Evolutionary conservation across 2,888 invertebrate species (phyloP).

Genomic region (Drosophila engyochracea): DNA sequence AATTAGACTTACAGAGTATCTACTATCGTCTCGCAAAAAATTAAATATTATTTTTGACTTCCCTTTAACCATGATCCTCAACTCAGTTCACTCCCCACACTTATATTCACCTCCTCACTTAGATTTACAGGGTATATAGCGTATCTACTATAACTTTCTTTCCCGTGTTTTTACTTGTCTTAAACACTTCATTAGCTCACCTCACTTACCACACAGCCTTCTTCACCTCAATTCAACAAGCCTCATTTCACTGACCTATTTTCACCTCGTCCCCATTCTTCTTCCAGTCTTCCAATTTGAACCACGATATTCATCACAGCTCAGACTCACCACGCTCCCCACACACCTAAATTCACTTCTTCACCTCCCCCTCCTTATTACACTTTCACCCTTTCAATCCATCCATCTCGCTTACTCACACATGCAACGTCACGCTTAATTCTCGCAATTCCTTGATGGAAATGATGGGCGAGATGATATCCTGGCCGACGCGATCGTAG

Average conservation of each 20-base stretch:
- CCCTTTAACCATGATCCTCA: not conserved
- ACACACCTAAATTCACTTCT: not conserved
- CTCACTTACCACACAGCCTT: no score
- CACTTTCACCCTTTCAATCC: not conserved
- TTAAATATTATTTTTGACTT: accelerated
- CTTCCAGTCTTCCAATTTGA: no score
- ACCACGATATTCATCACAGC: not conserved
- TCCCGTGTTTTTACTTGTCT: no score
- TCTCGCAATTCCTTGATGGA: constrained; percentile 98
- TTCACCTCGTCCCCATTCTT: not conserved
- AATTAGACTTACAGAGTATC: not conserved
- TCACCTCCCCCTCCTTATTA: not conserved
- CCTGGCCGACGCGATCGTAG: constrained; percentile 98
- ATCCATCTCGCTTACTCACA: constrained; percentile 88
- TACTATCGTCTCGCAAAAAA: not conserved
- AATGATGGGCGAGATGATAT: constrained; percentile 98
- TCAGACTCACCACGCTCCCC: not conserved
- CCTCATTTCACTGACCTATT: not conserved
- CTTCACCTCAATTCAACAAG: no score
- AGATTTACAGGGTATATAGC: not conserved
- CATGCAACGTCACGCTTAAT: constrained; percentile 98
- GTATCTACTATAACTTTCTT: not conserved
- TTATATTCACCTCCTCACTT: no score
- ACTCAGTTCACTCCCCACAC: not conserved
- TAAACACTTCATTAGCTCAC: no score